phyloP scores from a whole-genome alignment of 2,113 vertebrate species.

The Odobenus rosmarus region DNA sequence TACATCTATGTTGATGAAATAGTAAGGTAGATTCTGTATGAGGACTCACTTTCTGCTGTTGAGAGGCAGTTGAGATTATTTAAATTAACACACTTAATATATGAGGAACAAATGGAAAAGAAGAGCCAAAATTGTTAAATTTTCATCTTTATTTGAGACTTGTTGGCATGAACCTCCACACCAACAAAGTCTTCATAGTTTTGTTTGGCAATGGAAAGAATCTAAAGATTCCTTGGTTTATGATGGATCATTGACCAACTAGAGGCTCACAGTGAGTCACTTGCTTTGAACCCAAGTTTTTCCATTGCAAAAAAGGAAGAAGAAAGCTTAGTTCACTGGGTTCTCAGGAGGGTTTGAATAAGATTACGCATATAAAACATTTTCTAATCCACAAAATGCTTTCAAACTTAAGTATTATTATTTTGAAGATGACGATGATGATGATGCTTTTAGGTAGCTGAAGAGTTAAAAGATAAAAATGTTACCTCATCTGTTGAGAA shows the following conservation, averaged over 20 bases:
- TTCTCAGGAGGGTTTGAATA: neutral
- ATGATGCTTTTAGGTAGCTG: neutral
- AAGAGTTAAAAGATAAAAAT: neutral
- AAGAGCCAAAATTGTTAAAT: neutral
- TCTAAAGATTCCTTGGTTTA: neutral
- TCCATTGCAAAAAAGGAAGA: neutral
- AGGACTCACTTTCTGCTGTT: neutral
- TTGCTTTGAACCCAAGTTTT: neutral
- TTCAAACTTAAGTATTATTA: neutral
- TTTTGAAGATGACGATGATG: neutral
- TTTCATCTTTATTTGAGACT: neutral
- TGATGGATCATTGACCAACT: neutral
- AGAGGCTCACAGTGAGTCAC: neutral
- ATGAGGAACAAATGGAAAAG: neutral
- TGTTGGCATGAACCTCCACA: neutral
- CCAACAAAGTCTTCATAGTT: neutral
- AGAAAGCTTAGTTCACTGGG: neutral
- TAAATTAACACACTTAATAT: slow-evolving; percentile 39
- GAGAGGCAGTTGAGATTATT: neutral
- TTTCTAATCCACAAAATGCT: neutral
- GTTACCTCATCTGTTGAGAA: neutral
- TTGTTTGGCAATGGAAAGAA: neutral
- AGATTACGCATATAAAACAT: neutral
- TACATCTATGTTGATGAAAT: neutral
- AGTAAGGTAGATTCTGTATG: neutral